Percentiles rank a stretch among this genome's conserved stretches.
Conservation (phyloP, 2,888 invertebrate species). For the Pammene fasciana region DNA sequence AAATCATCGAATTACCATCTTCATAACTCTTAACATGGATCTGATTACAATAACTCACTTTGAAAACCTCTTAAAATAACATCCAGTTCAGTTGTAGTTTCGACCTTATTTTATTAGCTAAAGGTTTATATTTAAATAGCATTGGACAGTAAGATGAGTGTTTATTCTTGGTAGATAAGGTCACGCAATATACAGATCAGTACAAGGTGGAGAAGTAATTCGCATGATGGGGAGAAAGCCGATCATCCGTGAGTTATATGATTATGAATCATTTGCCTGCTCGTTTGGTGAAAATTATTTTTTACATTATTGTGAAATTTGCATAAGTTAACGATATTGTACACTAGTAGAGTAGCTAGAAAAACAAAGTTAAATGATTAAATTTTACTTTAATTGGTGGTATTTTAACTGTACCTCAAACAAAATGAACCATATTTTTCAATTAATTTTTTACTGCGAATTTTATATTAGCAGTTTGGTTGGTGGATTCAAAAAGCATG, state of each 20-base stretch:
- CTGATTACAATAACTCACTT: neutral
- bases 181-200: conserved; percentile 35
- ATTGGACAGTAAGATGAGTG: neutral
- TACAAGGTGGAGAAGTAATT: conserved; percentile 12
- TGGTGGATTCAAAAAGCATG: too few relatives aligned
- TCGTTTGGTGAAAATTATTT: conserved; percentile 14
- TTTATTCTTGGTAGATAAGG: neutral
- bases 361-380: too few relatives aligned
- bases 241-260: conserved; percentile 24
- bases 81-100: neutral
- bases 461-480: too few relatives aligned
- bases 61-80: neutral
- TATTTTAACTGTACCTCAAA: too few relatives aligned
- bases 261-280: conserved; percentile 3
- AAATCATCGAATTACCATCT: conserved; percentile 27
- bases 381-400: too few relatives aligned
- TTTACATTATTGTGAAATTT: neutral
- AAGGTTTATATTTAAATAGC: neutral
- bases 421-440: too few relatives aligned
- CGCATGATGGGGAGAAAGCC: conserved; percentile 20
- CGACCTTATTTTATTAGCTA: neutral
- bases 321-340: too few relatives aligned
- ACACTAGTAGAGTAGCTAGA: too few relatives aligned
- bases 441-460: too few relatives aligned
- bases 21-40: conserved; percentile 5